Percentiles rank a stretch among this genome's conserved stretches.
phyloP scores from a whole-genome alignment of 2,113 vertebrate species.

The Alces alces region DNA sequence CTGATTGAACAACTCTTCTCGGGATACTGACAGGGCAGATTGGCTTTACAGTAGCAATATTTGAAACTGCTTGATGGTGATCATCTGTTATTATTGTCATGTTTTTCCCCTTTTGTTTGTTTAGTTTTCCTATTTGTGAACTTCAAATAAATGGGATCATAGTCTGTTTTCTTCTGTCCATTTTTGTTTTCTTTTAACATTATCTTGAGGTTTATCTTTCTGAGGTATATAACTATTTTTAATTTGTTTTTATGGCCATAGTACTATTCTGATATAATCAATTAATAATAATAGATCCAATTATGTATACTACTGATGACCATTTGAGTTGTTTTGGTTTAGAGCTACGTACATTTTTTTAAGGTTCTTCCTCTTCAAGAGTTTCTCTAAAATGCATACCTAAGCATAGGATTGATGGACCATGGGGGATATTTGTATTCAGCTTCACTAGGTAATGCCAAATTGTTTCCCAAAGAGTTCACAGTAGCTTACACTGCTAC shows the following conservation, averaged over 20 bases:
- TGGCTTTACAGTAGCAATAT: neutral
- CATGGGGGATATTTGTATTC: neutral
- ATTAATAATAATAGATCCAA: neutral
- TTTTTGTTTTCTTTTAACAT: neutral
- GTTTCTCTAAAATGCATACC: neutral
- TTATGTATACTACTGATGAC: neutral
- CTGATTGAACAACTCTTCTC: neutral
- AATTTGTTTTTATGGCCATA: neutral
- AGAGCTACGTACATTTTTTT: neutral
- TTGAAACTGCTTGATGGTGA: neutral
- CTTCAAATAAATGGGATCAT: neutral
- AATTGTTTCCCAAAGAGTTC: neutral
- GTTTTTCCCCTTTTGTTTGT: neutral
- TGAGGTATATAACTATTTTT: neutral
- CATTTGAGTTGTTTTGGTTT: neutral
- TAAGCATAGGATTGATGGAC: neutral
- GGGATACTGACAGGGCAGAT: neutral
- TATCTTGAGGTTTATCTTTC: conserved; percentile 18
- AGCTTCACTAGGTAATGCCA: neutral
- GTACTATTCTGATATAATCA: neutral
- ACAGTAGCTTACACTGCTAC: neutral
- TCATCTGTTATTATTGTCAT: neutral
- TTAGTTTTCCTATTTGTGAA: neutral
- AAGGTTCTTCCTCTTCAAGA: neutral
- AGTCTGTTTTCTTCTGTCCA: neutral